phyloP scores from a whole-genome alignment of 2,888 invertebrate genomes.

The Stegophylla sp. region DNA sequence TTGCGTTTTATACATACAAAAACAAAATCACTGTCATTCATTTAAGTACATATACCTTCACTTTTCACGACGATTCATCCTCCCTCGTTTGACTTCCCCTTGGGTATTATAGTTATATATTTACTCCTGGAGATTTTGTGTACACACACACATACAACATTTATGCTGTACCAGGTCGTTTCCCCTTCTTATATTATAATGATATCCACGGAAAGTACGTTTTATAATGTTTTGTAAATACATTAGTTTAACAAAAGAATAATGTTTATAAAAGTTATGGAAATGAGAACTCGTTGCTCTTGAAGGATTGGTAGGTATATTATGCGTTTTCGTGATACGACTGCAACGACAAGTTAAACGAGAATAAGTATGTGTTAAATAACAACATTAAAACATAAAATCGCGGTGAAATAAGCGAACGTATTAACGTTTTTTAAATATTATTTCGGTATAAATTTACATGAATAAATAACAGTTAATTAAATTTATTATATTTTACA shows the following conservation, averaged over 20 bases:
- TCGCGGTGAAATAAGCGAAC: no score
- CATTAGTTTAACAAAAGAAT: slow-evolving; percentile 21
- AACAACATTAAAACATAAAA: background rate
- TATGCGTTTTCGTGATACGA: background rate
- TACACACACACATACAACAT: background rate
- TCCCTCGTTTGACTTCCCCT: background rate
- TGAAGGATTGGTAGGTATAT: background rate
- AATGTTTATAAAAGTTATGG: slow-evolving; percentile 20
- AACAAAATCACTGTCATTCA: background rate
- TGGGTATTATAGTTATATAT: background rate
- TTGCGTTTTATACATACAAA: no score
- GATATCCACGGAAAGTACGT: background rate
- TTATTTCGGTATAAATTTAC: no score
- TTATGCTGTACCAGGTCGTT: background rate
- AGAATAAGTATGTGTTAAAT: background rate
- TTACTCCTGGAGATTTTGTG: slow-evolving; percentile 12
- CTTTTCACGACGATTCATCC: background rate
- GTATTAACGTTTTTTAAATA: no score
- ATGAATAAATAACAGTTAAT: no score
- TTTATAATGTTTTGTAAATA: slow-evolving; percentile 32
- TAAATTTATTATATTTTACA: no score
- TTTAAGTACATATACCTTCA: background rate
- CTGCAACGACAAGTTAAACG: background rate
- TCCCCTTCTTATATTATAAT: background rate
- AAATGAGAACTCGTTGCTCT: background rate